Base-by-base conservation (phyloP, 2,113 vertebrate species). In the Callopanchax toddi region DNA sequence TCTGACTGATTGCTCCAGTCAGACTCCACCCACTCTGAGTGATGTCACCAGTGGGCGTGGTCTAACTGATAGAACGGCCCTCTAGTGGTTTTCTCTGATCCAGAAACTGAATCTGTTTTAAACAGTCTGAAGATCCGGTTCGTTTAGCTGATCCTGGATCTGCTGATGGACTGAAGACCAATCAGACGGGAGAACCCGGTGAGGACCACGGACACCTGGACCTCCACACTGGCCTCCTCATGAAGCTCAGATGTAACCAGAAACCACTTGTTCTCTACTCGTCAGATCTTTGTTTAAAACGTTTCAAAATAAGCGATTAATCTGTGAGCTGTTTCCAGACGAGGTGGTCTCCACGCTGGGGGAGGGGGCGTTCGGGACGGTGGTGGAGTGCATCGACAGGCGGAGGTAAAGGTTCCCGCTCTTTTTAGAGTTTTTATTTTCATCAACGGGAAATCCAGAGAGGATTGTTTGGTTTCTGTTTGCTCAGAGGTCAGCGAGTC, bases 361-460 rank as follows among this genome's bases (percentile, higher is more conserved):
- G 87, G 92, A 91, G 79, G 96, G 96, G 67, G 93, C 96, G 64
- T 98, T 95, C 91, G 96, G 94, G 52, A 95, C 94, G 89, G 96
- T 98, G 60, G 93, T 96, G 80, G 93, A 96, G 67, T 98, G 96
- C 68, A 90, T 95, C 64, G 95, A 98, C 82, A 91, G 91, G 86
- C 83, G 76, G 15, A 91, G 71, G 93, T 94, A 26, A n/a, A n/a
- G n/a, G n/a, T n/a, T n/a, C n/a, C 26, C 3, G 26, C 3, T 26
- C 5, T 23, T 15, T 17, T 8, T 32, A 21, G 39, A 2, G n/a
- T n/a, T n/a, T n/a, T n/a, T n/a, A n/a, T n/a, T n/a, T n/a, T n/a
- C n/a, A n/a, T n/a, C n/a, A n/a, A n/a, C n/a, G n/a, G n/a, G n/a
- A n/a, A n/a, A n/a, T n/a, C n/a, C n/a, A n/a, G n/a, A n/a, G n/a